These are phyloP conservation scores for Arnoldichthys spilopterus DNA, from an alignment of 2,797 vertebrate species.

Conservation along the genomic window DNA sequence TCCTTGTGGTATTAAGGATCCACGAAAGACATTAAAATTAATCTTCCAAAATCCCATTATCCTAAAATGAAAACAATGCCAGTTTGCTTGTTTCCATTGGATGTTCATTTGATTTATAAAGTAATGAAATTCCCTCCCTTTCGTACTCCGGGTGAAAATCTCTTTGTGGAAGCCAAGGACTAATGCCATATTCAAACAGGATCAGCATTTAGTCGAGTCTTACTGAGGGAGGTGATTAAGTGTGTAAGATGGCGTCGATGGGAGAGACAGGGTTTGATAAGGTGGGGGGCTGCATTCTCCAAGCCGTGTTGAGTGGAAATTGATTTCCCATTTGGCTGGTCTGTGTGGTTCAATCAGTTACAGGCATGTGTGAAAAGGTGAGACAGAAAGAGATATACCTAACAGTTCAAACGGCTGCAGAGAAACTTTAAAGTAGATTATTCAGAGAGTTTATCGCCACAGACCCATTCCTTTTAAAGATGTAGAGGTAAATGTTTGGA, in stretches of 20 bases:
- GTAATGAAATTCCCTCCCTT: constrained; percentile 12
- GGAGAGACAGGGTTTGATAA: constrained; percentile 56
- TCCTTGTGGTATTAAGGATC: not conserved
- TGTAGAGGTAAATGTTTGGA: constrained; percentile 52
- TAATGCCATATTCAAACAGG: constrained; percentile 41
- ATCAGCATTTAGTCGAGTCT: constrained; percentile 25
- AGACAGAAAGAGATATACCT: constrained; percentile 56
- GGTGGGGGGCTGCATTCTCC: constrained; percentile 39
- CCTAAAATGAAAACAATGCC: not conserved
- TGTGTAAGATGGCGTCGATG: constrained; percentile 50
- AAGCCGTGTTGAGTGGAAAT: constrained; percentile 52
- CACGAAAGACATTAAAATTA: not conserved
- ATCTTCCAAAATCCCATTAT: not conserved
- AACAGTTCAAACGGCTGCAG: constrained; percentile 56
- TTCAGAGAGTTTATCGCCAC: constrained; percentile 43
- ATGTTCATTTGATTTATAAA: not conserved
- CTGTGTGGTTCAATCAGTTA: constrained; percentile 63
- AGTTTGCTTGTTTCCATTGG: not conserved
- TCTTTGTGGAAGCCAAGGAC: constrained; percentile 14
- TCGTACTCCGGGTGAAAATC: constrained; percentile 3
- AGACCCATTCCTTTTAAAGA: constrained; percentile 57
- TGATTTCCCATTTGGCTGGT: constrained; percentile 66
- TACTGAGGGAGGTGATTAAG: constrained; percentile 50
- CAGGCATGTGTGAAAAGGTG: constrained; percentile 60
- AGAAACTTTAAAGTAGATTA: constrained; percentile 52